Evolutionary conservation across 2,797 vertebrate species (phyloP).

Genomic region (Phataginus tetradactyla): DNA sequence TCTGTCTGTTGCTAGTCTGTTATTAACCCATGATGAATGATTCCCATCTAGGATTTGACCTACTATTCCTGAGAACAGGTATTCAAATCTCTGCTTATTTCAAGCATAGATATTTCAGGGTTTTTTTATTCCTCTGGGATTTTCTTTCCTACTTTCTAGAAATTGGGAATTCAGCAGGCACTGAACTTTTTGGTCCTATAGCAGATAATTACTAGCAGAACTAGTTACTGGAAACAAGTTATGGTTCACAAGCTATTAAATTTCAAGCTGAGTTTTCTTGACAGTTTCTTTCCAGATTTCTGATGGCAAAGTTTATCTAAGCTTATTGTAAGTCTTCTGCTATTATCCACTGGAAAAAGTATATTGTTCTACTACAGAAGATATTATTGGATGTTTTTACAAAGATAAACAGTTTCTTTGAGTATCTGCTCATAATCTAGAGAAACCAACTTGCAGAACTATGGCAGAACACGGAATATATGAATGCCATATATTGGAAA

Average conservation of each 20-base stretch:
- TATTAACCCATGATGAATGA: background rate
- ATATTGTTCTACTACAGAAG: background rate
- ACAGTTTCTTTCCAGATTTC: conserved; percentile 22
- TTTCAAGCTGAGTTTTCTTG: conserved; percentile 31
- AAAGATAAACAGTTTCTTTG: background rate
- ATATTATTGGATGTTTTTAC: background rate
- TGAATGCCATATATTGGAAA: background rate
- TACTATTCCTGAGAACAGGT: conserved; percentile 17
- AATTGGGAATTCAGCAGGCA: conserved; percentile 3
- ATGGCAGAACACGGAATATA: background rate
- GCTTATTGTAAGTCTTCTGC: conserved; percentile 20
- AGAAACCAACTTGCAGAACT: background rate
- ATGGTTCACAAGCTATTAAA: conserved; percentile 43
- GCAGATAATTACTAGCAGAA: conserved; percentile 40
- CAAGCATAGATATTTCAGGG: background rate
- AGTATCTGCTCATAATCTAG: background rate
- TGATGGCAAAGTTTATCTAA: conserved; percentile 1
- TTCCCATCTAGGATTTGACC: background rate
- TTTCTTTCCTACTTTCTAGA: conserved; percentile 40
- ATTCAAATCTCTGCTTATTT: conserved; percentile 62
- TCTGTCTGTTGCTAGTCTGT: background rate
- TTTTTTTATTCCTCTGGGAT: background rate
- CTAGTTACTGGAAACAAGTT: conserved; percentile 29
- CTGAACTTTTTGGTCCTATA: background rate
- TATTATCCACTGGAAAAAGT: background rate